Percentiles rank a stretch among this genome's conserved stretches.
phyloP scores from a whole-genome alignment of 2,888 invertebrate genomes.

The Limnephilus marmoratus region DNA sequence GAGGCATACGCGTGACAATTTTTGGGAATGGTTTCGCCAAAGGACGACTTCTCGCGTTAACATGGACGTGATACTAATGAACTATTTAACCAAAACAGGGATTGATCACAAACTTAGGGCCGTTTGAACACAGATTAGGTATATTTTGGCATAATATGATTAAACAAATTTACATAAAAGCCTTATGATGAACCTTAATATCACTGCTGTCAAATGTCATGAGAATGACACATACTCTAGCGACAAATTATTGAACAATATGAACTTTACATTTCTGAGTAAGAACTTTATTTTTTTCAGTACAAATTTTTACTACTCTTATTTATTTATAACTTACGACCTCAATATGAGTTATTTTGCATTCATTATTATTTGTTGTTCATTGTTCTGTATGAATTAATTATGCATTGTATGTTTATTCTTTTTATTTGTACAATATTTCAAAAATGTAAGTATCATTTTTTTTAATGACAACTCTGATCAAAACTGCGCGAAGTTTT shows the following conservation, averaged over 20 bases:
- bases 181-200: slow-evolving; percentile 52
- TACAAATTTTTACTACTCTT: background rate
- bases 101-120: slow-evolving; percentile 20
- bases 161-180: slow-evolving; percentile 62
- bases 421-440: background rate
- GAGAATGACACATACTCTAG: slow-evolving; percentile 64
- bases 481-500: background rate
- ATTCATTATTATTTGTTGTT: background rate
- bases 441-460: background rate
- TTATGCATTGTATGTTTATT: background rate
- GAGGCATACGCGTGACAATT: slow-evolving; percentile 61
- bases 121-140: slow-evolving; percentile 32
- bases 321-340: background rate
- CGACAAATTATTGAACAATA: slow-evolving; percentile 55
- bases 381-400: background rate
- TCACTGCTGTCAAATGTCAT: slow-evolving; percentile 64
- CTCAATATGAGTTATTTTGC: background rate
- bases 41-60: slow-evolving; percentile 53
- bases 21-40: slow-evolving; percentile 54
- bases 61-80: slow-evolving; percentile 58
- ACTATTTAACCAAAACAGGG: slow-evolving; percentile 41
- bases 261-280: background rate
- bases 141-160: slow-evolving; percentile 60
- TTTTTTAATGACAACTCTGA: background rate
- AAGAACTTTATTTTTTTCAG: slow-evolving; percentile 2